Base-by-base conservation (phyloP, 2,113 vertebrate genomes). In the Nibea coibor region DNA sequence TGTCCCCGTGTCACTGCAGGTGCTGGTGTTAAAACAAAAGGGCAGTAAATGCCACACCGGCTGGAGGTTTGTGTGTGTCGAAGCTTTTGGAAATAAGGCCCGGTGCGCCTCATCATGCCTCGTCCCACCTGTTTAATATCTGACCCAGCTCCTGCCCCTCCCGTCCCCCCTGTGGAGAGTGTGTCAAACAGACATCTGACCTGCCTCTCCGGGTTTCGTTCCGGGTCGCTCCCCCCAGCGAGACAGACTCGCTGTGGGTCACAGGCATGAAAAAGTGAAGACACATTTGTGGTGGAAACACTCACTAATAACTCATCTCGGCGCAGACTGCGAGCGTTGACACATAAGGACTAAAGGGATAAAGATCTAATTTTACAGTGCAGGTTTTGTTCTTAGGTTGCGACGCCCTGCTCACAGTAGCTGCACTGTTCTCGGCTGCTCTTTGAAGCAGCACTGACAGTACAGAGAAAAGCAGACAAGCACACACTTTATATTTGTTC, bases 141-240 rank as follows among this genome's bases (percentile, higher is more conserved):
- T 79, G 80, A 82, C 68, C 71, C 48, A 17, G 63, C 56, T 63
- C 62, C 53, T 45, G 24, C 31, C 10, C 59, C 59, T 20, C 16
- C 61, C n/a, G 8, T 19, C 22, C 54, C 61, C 63, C 79, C 78
- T 26, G 69, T 28, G 0, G 90, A 63, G 72, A 75, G 19, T 2
- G 62, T 81, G 86, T 90, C 89, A 88, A 61, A 51, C 77, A 26
- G 58, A 89, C 88, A 84, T 82, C 78, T 87, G 91, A 92, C 78
- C 82, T 76, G 64, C 56, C 70, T 87, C 61, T 63, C 56, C 39
- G 57, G 70, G 73, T 68, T 78, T 71, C 56, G 82, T 90, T 90
- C 74, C 22, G 66, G 88, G 82, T 91, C 89, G 75, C 51, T 67
- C 43, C 75, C 48, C 70, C 61, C 75, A 24, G 74, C 9, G 78